These are phyloP conservation scores for Polyommatus iphigenia DNA, from an alignment of 2,888 invertebrate genomes.

Conservation along the genomic window DNA sequence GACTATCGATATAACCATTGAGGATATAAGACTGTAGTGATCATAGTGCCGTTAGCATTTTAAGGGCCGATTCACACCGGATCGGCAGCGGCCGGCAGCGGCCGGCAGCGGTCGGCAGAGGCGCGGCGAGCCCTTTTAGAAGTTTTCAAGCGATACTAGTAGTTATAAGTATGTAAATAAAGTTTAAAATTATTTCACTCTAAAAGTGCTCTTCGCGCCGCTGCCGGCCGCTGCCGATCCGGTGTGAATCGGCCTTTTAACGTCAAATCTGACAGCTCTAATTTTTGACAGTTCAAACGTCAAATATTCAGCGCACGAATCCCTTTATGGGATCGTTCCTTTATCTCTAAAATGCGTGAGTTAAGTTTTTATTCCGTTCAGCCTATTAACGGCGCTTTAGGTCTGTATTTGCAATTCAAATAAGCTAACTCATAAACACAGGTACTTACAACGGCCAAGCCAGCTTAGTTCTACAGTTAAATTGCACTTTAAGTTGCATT, in stretches of 20 bases:
- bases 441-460: constrained; percentile 38
- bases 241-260: too few species aligned
- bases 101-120: too few species aligned
- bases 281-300: background rate
- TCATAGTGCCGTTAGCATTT: background rate
- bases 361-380: constrained; percentile 52
- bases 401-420: constrained; percentile 57
- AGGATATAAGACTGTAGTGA: too few species aligned
- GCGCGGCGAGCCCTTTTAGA: too few species aligned
- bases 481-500: background rate
- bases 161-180: too few species aligned
- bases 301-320: background rate
- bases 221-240: too few species aligned
- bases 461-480: background rate
- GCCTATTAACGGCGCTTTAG: constrained; percentile 49
- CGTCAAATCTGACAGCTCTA: background rate
- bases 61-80: too few species aligned
- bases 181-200: too few species aligned
- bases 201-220: too few species aligned
- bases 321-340: background rate
- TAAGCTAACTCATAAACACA: constrained; percentile 44
- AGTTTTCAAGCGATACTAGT: too few species aligned
- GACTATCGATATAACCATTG: too few species aligned
- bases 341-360: constrained; percentile 33
- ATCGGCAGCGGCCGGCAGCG: too few species aligned